Evolutionary conservation across 2,888 invertebrate genomes (phyloP).

Genomic region (Nephrotoma flavescens): DNA sequence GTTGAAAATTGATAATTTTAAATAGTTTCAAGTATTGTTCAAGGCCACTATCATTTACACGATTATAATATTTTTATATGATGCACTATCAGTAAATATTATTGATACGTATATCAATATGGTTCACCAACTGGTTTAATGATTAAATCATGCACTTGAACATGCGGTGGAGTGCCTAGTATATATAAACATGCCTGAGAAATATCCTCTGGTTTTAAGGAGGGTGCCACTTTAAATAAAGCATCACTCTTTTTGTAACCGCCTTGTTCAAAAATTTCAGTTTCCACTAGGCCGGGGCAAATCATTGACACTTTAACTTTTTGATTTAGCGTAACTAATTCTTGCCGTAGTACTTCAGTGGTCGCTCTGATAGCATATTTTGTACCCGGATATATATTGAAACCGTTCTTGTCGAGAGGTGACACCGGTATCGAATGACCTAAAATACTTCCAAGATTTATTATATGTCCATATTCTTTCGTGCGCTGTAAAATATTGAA

Average conservation of each 20-base stretch:
- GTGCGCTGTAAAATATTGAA: slow-evolving; percentile 32
- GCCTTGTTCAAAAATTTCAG: slow-evolving; percentile 17
- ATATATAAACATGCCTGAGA: slow-evolving; percentile 8
- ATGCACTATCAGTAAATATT: too few species aligned
- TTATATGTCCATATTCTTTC: slow-evolving; percentile 31
- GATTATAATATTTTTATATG: too few species aligned
- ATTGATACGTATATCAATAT: too few species aligned
- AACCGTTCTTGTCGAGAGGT: neutral
- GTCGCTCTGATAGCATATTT: slow-evolving; percentile 22
- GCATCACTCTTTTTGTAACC: neutral
- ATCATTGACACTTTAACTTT: slow-evolving; percentile 15
- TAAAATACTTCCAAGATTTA: slow-evolving; percentile 33
- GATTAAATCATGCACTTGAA: neutral
- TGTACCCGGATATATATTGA: slow-evolving; percentile 23
- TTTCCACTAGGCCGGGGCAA: slow-evolving; percentile 22
- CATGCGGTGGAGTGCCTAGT: slow-evolving; percentile 4
- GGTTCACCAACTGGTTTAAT: neutral
- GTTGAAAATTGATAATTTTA: too few species aligned
- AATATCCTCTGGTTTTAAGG: slow-evolving; percentile 7
- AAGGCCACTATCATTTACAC: too few species aligned
- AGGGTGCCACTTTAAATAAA: neutral
- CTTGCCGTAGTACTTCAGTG: slow-evolving; percentile 17
- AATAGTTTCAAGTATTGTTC: too few species aligned
- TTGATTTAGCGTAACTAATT: neutral
- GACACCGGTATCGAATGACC: slow-evolving; percentile 33